Conservation (phyloP, 2,888 invertebrate species). For the Sthenelais limicola region DNA sequence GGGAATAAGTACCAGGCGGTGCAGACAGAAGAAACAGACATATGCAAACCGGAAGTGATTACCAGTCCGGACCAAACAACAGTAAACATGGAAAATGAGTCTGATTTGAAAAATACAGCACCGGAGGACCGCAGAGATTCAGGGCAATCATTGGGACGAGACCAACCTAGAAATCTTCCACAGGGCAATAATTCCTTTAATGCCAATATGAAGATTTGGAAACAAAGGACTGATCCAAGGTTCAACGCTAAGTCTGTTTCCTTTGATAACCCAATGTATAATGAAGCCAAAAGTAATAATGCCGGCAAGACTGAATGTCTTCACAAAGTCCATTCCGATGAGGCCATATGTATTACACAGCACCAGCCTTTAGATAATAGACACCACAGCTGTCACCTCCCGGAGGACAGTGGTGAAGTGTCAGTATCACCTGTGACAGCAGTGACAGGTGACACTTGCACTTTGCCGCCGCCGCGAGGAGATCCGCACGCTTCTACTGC, state of each 20-base stretch:
- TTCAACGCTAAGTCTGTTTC: constrained; percentile 37
- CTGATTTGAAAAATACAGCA: too few species aligned
- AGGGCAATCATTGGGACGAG: too few species aligned
- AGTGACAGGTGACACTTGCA: not conserved
- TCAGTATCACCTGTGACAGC: too few species aligned
- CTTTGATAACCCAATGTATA: constrained; percentile 36
- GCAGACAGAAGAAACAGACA: constrained; percentile 13
- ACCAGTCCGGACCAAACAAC: constrained; percentile 26
- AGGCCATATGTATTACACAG: not conserved
- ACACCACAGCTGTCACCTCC: too few species aligned
- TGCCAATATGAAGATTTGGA: too few species aligned
- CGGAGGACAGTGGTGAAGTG: too few species aligned
- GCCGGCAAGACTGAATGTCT: not conserved
- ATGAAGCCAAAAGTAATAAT: too few species aligned
- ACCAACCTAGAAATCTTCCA: too few species aligned
- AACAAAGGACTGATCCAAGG: too few species aligned
- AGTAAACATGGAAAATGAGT: constrained; percentile 39
- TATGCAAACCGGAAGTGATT: not conserved
- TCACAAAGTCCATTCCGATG: constrained; percentile 19
- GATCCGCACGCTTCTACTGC: too few species aligned
- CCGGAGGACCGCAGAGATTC: too few species aligned
- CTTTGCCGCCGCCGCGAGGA: not conserved
- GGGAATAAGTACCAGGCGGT: constrained; percentile 38
- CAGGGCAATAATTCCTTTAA: too few species aligned
- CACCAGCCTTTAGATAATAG: not conserved